A percentile compares a stretch with the other conserved stretches of the same genome.
Evolutionary conservation across 2,113 vertebrate genomes (phyloP).

Genomic region (Limnothrissa miodon): DNA sequence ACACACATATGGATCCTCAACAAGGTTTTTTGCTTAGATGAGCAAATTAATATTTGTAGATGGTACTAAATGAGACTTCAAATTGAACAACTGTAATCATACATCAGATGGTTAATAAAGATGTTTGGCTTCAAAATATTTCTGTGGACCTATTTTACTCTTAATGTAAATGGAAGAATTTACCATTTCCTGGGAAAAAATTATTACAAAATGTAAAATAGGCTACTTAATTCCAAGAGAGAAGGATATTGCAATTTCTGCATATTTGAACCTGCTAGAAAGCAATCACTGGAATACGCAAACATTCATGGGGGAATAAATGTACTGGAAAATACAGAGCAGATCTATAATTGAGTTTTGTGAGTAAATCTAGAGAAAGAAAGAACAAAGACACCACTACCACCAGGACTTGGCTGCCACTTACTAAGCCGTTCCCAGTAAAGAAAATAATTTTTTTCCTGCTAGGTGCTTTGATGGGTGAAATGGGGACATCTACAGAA

Average conservation of each 20-base stretch:
- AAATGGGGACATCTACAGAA: not conserved
- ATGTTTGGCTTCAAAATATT: constrained; percentile 34
- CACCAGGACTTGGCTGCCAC: constrained; percentile 32
- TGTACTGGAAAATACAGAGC: constrained; percentile 65
- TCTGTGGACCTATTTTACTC: constrained; percentile 27
- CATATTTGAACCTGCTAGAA: constrained; percentile 61
- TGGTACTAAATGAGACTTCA: constrained; percentile 14
- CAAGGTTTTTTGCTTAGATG: not conserved
- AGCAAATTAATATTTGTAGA: constrained; percentile 14
- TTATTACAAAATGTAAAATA: constrained; percentile 50
- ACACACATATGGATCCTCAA: not conserved
- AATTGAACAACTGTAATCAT: constrained; percentile 21
- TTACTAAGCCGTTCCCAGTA: constrained; percentile 32
- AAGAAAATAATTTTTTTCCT: not conserved
- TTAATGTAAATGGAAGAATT: constrained; percentile 45
- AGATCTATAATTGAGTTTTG: constrained; percentile 66
- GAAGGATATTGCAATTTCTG: constrained; percentile 48
- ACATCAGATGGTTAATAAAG: constrained; percentile 29
- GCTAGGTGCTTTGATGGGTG: constrained; percentile 4
- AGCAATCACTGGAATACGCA: constrained; percentile 69
- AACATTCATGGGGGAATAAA: constrained; percentile 74
- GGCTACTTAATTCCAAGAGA: constrained; percentile 47
- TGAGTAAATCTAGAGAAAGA: constrained; percentile 51
- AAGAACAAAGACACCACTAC: constrained; percentile 25
- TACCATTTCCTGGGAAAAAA: constrained; percentile 44